Evolutionary conservation across 2,797 vertebrate species (phyloP), one percentile per base, ranked within the genome.

Genomic region (Rhodeus uyekii): DNA sequence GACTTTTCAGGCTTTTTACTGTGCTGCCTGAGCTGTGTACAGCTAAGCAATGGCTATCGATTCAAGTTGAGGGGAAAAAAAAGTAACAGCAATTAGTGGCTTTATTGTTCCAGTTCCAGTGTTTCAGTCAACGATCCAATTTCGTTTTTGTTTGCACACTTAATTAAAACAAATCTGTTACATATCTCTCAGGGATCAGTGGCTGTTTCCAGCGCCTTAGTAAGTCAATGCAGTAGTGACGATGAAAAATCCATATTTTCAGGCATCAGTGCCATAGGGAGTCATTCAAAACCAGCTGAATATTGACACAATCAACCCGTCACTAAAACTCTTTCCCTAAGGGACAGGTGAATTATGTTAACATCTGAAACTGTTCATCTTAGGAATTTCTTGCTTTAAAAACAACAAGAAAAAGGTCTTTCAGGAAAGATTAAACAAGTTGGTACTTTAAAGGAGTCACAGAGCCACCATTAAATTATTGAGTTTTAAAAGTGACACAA

Each of bases 81-180:
- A 89, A 91, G 91, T 90, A 93, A 91, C 91, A 90, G 84, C 93
- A 94, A 94, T 94, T 94, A 94, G 91, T 89, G 84, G 78, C 87
- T 92, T 93, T 93, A 94, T 92, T 90, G 89, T 91, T 91, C 76
- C 79, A 91, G 92, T 91, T 92, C 87, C 90, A 94, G 88, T 92
- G 90, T 90, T 94, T 94, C 93, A 94, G 89, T 92, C 91, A 91
- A 92, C 89, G 91, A 94, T 94, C 92, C 92, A 93, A 93, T 95
- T 93, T 94, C 93, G 90, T 93, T 92, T 91, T 92, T 90, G 92
- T 93, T 92, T 93, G 92, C 93, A 93, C 93, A 94, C 92, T 94
- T 95, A 95, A 95, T 95, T 95, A 94, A 94, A 95, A 95, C 93
- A 94, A 95, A 95, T 95, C 93, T 92, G 92, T 92, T 94, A 93